Evolutionary conservation across 2,888 invertebrate genomes (phyloP).

Genomic region (Falcaria lacertinaria): DNA sequence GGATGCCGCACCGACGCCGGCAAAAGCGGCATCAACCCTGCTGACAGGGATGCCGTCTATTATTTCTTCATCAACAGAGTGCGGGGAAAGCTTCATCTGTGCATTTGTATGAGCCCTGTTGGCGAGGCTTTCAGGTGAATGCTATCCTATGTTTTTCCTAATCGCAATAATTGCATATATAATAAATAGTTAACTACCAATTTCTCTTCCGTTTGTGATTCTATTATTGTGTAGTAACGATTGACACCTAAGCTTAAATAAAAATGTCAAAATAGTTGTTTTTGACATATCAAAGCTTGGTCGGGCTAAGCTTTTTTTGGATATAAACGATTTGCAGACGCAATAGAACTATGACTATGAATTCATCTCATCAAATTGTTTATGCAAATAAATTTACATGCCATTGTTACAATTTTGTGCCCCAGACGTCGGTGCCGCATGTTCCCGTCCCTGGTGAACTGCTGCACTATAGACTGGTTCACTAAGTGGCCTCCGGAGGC

Average conservation of each 20-base stretch:
- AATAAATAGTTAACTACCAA: too few relatives aligned
- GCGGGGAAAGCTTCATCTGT: constrained; percentile 89
- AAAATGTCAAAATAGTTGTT: too few relatives aligned
- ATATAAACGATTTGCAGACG: too few relatives aligned
- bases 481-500: constrained; percentile 95
- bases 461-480: constrained; percentile 97
- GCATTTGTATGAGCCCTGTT: constrained; percentile 94
- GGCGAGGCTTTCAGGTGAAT: constrained; percentile 89
- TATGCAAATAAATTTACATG: too few relatives aligned
- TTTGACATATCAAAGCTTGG: too few relatives aligned
- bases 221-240: too few relatives aligned
- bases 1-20: constrained; percentile 86
- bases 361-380: too few relatives aligned
- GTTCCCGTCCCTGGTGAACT: constrained; percentile 96
- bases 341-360: too few relatives aligned
- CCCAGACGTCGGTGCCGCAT: constrained; percentile 90
- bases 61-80: constrained; percentile 92
- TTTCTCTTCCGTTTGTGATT: too few relatives aligned
- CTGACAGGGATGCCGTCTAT: constrained; percentile 88
- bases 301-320: too few relatives aligned
- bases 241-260: too few relatives aligned
- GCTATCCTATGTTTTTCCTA: constrained; percentile 10
- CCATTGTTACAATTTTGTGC: constrained; percentile 6
- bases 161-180: too few relatives aligned
- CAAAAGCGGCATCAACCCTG: constrained; percentile 82